Evolutionary conservation across 2,797 vertebrate species (phyloP).

Genomic region (Mus spretus): DNA sequence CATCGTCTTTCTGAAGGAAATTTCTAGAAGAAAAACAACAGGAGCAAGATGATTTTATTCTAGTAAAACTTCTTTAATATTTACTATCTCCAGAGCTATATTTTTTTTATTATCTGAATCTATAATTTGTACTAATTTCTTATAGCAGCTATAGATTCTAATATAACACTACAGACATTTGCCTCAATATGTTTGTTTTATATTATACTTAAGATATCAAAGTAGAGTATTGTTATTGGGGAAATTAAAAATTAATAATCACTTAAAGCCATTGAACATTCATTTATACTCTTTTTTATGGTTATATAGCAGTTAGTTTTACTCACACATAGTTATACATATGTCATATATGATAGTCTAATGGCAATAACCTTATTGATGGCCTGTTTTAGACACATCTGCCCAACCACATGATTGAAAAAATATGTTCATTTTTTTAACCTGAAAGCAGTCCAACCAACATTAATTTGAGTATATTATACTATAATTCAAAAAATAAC

Average conservation of each 20-base stretch:
- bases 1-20: background rate
- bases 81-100: background rate
- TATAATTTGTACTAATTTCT: background rate
- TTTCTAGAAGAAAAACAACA: background rate
- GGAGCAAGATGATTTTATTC: background rate
- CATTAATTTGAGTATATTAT: background rate
- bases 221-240: background rate
- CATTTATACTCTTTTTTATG: background rate
- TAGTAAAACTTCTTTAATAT: background rate
- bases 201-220: background rate
- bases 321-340: background rate
- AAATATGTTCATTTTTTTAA: background rate
- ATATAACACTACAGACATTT: background rate
- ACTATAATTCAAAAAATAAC: background rate
- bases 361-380: background rate
- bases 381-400: background rate
- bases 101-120: background rate
- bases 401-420: background rate
- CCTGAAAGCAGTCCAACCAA: background rate
- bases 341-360: background rate
- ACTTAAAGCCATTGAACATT: background rate
- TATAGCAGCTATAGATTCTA: background rate
- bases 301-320: background rate
- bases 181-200: background rate
- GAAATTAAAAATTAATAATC: background rate